phyloP scores from a whole-genome alignment of 35 echinoderm and acorn worm species.

The Anneissia japonica region DNA sequence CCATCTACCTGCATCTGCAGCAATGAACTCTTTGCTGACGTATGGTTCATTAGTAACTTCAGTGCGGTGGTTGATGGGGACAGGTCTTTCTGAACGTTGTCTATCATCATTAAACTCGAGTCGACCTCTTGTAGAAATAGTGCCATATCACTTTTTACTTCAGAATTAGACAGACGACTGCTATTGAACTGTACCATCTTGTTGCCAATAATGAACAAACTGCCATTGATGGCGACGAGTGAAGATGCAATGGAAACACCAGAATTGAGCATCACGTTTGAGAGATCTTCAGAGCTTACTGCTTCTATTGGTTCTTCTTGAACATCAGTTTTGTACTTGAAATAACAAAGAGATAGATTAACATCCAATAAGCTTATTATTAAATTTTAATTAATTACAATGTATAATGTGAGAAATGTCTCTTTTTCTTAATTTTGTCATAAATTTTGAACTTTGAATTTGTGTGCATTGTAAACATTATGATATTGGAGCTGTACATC shows the following conservation, averaged over 20 bases:
- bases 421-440: no score
- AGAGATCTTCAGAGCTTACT: slow-evolving; percentile 40
- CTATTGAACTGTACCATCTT: slow-evolving; percentile 62
- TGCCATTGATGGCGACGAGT: slow-evolving; percentile 43
- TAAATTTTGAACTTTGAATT: no score
- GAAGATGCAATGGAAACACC: slow-evolving; percentile 58
- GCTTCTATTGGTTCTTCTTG: slow-evolving; percentile 29
- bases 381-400: no score
- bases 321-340: slow-evolving; percentile 70
- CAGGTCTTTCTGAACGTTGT: background rate
- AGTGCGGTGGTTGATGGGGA: background rate
- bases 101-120: background rate
- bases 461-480: no score
- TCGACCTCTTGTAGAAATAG: slow-evolving; percentile 10
- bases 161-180: slow-evolving; percentile 15
- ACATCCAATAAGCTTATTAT: no score
- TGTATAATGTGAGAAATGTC: no score
- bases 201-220: slow-evolving; percentile 22
- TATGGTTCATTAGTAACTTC: background rate
- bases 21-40: background rate
- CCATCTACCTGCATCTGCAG: background rate
- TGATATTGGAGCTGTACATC: no score
- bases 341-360: background rate
- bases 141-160: slow-evolving; percentile 45
- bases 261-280: slow-evolving; percentile 58